A percentile compares a stretch with the other conserved stretches of the same genome.
These are phyloP conservation scores for Bergia puertoricense DNA, from an alignment of 92 coral and sea anemone species.

Conservation along the genomic window DNA sequence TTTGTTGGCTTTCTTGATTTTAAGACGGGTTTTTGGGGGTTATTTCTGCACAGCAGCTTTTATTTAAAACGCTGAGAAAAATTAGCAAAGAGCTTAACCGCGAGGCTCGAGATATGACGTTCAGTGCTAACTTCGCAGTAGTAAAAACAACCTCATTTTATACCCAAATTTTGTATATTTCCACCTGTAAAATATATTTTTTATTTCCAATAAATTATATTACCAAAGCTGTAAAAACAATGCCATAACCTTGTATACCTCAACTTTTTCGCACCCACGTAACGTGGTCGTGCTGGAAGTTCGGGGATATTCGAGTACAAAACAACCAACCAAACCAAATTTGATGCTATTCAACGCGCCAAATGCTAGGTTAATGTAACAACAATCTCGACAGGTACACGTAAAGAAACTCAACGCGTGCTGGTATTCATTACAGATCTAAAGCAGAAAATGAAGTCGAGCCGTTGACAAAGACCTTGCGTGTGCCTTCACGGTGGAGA, in stretches of 20 bases:
- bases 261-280: not conserved
- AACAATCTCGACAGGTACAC: slow-evolving; percentile 1
- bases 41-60: not conserved
- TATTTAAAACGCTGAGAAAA: not conserved
- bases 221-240: not conserved
- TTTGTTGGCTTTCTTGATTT: not conserved
- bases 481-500: not conserved
- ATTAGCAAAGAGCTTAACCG: not conserved
- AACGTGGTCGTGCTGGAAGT: not conserved
- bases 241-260: not conserved
- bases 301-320: not conserved
- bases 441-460: not conserved
- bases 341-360: slow-evolving; percentile 23
- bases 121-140: not conserved
- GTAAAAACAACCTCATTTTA: not conserved
- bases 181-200: slow-evolving; percentile 18
- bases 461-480: not conserved
- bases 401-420: slow-evolving; percentile 26
- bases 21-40: not conserved
- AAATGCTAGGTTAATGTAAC: not conserved
- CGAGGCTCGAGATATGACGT: not conserved
- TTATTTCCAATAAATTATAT: not conserved
- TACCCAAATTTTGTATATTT: slow-evolving; percentile 10
- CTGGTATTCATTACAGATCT: not conserved
- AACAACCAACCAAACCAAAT: not conserved